phyloP scores from a whole-genome alignment of 2,888 invertebrate species.

The Parnassius mnemosyne region DNA sequence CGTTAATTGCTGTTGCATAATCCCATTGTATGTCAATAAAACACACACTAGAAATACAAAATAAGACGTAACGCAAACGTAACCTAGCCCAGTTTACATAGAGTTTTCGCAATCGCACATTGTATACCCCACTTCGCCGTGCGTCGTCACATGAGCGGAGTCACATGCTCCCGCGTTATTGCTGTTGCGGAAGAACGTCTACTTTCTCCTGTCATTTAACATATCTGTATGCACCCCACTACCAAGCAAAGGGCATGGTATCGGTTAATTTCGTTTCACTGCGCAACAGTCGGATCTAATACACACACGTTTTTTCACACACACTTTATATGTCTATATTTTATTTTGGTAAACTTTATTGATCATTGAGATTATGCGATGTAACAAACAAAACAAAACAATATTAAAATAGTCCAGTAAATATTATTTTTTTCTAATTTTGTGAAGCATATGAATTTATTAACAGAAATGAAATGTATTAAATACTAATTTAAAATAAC shows the following conservation, averaged over 20 bases:
- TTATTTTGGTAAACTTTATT: too few relatives aligned
- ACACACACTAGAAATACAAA: constrained; percentile 49
- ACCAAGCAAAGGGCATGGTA: constrained; percentile 35
- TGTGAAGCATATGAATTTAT: too few relatives aligned
- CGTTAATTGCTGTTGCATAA: constrained; percentile 52
- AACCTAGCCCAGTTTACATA: constrained; percentile 46
- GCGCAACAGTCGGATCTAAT: too few relatives aligned
- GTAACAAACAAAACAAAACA: too few relatives aligned
- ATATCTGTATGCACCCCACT: constrained; percentile 35
- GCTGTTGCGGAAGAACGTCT: constrained; percentile 55
- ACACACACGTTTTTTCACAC: too few relatives aligned
- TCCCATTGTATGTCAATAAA: constrained; percentile 52
- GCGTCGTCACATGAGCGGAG: constrained; percentile 54
- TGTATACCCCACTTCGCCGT: constrained; percentile 37
- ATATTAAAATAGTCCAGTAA: too few relatives aligned
- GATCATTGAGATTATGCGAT: too few relatives aligned
- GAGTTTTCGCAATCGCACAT: constrained; percentile 55
- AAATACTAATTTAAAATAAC: too few relatives aligned
- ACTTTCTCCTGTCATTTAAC: constrained; percentile 53
- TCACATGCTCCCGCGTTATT: constrained; percentile 50
- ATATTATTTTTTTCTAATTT: too few relatives aligned
- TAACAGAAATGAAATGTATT: too few relatives aligned
- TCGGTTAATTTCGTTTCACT: neutral
- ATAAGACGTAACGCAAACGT: constrained; percentile 46
- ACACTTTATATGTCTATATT: too few relatives aligned